Evolutionary conservation across 2,797 vertebrate species (phyloP), one percentile per base, ranked within the genome.

Genomic region (Eidolon dupreanum): DNA sequence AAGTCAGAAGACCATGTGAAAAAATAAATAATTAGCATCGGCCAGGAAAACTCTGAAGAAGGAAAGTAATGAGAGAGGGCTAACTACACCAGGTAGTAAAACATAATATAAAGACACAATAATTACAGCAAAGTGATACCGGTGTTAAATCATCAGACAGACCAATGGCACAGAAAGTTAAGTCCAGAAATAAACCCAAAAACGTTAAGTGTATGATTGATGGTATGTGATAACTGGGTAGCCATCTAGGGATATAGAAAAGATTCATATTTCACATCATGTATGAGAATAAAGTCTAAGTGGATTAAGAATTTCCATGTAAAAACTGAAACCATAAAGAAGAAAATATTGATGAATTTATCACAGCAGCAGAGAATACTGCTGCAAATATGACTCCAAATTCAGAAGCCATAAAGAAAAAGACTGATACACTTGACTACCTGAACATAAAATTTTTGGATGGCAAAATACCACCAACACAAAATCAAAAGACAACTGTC

Each of bases 271-370:
- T 81, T 75, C 43, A 74, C 17, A 74, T 22, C 38, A 89, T 11
- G 61, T n/a, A 68, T 79, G 33, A 63, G 46, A 20, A 75, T 31
- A 75, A 90, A 82, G 20, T n/a, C 31, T 43, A 95, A 91, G 66
- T 43, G 17, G 55, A 78, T 43, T 43, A 88, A 77, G 28, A 16
- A 88, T 90, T 93, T 93, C 75, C 17, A 31, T 46, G 51, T 57
- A 83, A 79, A 95, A 91, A 77, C 15, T 65, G 11, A 90, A 90
- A 90, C 19, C 19, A 77, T 51, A 51, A 57, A 82, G 16, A 90
- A 41, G 53, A 86, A 86, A 75, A 90, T 66, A 74, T 3, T 74
- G 49, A 68, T 9, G 9, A 86, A 31, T 36, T 53, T 66, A 66
- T 19, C 74, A 24, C 16, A 90, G 8, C 31, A 41, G 5, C 31